phyloP scores from a whole-genome alignment of 1,140 invertebrate genomes.

The Antheraea pernyi region DNA sequence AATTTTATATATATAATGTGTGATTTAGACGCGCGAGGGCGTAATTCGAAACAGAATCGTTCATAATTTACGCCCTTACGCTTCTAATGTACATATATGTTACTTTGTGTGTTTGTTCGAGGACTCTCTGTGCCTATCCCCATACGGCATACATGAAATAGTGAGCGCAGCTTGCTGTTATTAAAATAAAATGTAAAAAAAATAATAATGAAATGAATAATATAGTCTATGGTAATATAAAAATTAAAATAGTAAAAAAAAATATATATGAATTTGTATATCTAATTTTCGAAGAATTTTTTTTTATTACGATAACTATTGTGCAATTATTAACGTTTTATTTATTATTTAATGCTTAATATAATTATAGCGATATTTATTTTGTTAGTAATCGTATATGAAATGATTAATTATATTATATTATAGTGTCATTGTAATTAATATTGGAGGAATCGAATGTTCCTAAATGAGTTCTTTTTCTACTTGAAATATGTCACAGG shows the following conservation, averaged over 20 bases:
- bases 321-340: slow-evolving; percentile 72
- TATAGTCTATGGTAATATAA: background rate
- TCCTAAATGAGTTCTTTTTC: slow-evolving; percentile 61
- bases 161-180: slow-evolving; percentile 57
- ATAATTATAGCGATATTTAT: slow-evolving; percentile 58
- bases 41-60: background rate
- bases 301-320: slow-evolving; percentile 43
- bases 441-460: slow-evolving; percentile 56
- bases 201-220: background rate
- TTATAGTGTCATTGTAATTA: slow-evolving; percentile 42
- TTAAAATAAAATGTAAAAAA: slow-evolving; percentile 29
- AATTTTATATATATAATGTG: slow-evolving; percentile 20
- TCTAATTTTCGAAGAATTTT: slow-evolving; percentile 65
- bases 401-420: slow-evolving; percentile 5
- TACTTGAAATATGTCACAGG: too few relatives aligned
- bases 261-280: slow-evolving; percentile 26
- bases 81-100: background rate
- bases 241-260: background rate
- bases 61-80: background rate
- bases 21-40: slow-evolving; percentile 5
- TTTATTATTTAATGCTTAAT: slow-evolving; percentile 72
- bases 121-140: slow-evolving; percentile 45
- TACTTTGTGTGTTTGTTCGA: background rate
- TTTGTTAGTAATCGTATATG: slow-evolving; percentile 69
- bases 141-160: slow-evolving; percentile 36